These are phyloP conservation scores for Goniozus legneri DNA, from an alignment of 1,140 invertebrate species.

Conservation along the genomic window DNA sequence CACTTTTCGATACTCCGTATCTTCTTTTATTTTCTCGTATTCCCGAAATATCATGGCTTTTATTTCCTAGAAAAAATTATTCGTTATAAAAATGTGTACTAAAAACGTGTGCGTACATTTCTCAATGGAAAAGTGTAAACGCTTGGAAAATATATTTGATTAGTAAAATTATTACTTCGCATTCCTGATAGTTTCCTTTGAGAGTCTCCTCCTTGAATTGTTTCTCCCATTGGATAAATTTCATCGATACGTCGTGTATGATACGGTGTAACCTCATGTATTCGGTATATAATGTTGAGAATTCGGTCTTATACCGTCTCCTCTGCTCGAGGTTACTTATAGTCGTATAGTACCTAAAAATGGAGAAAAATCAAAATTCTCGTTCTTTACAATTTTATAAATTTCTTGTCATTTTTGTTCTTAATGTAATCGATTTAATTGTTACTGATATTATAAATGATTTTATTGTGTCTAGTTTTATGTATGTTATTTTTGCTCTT, in stretches of 20 bases:
- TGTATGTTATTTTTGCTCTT: no score
- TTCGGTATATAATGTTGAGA: not conserved
- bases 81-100: not conserved
- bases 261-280: slow-evolving; percentile 73
- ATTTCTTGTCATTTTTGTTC: no score
- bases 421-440: no score
- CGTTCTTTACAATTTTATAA: no score
- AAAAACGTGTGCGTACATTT: no score
- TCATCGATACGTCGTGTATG: slow-evolving; percentile 71
- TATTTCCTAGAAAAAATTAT: slow-evolving; percentile 63
- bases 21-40: slow-evolving; percentile 74
- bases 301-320: slow-evolving; percentile 78
- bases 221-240: slow-evolving; percentile 72
- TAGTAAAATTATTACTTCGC: slow-evolving; percentile 48
- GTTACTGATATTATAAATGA: no score
- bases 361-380: no score
- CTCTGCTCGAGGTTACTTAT: slow-evolving; percentile 75
- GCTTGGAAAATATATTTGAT: no score
- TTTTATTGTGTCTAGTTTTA: no score
- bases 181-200: slow-evolving; percentile 47
- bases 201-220: slow-evolving; percentile 57
- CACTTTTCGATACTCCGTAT: slow-evolving; percentile 67
- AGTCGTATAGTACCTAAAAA: slow-evolving; percentile 71
- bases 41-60: slow-evolving; percentile 75
- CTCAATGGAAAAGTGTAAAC: no score